phyloP scores from a whole-genome alignment of 2,888 invertebrate species.

The Dasysyrphus albostriatus region DNA sequence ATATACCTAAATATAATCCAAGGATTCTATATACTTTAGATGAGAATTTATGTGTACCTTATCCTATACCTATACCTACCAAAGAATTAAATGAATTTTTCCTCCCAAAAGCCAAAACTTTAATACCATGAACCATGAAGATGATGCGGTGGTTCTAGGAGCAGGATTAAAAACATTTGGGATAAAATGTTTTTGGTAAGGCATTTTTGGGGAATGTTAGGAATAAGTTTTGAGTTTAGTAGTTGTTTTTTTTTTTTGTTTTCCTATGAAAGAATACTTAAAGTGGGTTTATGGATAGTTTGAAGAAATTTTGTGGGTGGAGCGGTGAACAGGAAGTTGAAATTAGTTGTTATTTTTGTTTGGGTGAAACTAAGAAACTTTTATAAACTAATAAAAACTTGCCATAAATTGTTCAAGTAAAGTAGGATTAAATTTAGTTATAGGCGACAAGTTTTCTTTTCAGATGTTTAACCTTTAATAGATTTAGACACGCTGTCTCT shows the following conservation, averaged over 20 bases:
- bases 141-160: background rate
- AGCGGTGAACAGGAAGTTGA: background rate
- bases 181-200: background rate
- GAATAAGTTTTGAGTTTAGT: constrained; percentile 2
- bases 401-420: background rate
- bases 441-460: background rate
- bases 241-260: background rate
- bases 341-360: background rate
- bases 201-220: background rate
- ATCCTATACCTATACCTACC: no score
- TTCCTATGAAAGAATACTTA: background rate
- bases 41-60: background rate
- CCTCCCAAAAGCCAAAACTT: constrained; percentile 49
- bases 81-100: constrained; percentile 19
- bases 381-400: constrained; percentile 7
- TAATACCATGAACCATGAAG: constrained; percentile 11
- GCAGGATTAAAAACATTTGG: constrained; percentile 5
- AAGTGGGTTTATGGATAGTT: background rate
- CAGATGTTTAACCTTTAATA: background rate
- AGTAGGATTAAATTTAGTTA: background rate
- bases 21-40: constrained; percentile 15
- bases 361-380: background rate
- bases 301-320: background rate
- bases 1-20: constrained; percentile 3
- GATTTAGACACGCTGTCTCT: background rate